Base-by-base conservation (phyloP, 1,140 invertebrate genomes). In the Antheraea pernyi region DNA sequence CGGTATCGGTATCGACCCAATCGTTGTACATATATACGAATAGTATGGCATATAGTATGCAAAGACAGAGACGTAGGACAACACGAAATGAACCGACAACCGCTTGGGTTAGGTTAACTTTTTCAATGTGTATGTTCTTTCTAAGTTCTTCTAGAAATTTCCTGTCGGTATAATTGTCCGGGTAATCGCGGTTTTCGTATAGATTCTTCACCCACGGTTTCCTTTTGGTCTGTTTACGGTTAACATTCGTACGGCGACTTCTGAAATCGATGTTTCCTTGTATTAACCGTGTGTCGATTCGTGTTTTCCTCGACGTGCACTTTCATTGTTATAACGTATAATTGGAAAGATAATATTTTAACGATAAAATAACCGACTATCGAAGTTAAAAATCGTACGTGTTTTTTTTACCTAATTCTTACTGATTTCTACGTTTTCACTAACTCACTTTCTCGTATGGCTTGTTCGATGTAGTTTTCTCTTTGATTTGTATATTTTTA, bases 111-210 rank as follows among this genome's bases (percentile, higher is more conserved):
- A 95, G 91, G 0, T 94, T 94, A 58, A 97, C 95, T 81, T 96
- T 94, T 80, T 95, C 94, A 8, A 97, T 93, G 85, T 97, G 94
- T 13, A 97, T 91, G 93, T 99, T 99, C 81, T 96, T 98, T 70
- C 94, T 94, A 48, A 99, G 81, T 75, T 98, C 96, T 84, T 97
- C 95, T 10, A 99, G 91, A 87, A 99, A 99, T 42, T 94, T 94
- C 48, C 89, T 86, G 87, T 98, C 97, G 0, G 98, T 98, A 82
- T 99, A 98, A 93, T 99, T 98, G 84, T 99, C 98, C 0, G 97
- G 46, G 78, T 97, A 96, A 53, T 95, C 95, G 72, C 96, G 94
- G 84, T 98, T 96, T 84, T 97, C 96, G 79, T 98, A 99, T 18
- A 99, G 93, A 82, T 97, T 97, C 93, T 98, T 98, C 70, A 94